phyloP scores from a whole-genome alignment of 1,140 invertebrate species.

The Papilio xuthus region DNA sequence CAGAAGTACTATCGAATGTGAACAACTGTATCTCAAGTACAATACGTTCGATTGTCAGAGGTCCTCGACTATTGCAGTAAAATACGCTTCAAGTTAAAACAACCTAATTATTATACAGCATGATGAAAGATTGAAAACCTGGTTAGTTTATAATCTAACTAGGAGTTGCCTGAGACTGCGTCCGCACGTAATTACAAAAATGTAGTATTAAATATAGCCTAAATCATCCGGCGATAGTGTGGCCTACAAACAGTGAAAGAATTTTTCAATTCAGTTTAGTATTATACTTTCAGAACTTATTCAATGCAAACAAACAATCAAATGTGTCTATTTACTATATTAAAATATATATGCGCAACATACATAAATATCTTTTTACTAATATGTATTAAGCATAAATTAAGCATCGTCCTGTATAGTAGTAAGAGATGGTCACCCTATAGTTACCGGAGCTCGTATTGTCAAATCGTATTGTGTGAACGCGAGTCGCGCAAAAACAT shows the following conservation, averaged over 20 bases:
- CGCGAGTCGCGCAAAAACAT: slow-evolving; percentile 4
- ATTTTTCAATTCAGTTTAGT: too few species aligned
- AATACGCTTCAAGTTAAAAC: not conserved
- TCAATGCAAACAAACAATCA: too few species aligned
- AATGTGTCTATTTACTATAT: too few species aligned
- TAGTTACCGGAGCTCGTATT: not conserved
- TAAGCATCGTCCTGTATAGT: not conserved
- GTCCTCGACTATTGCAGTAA: not conserved
- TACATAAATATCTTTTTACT: too few species aligned
- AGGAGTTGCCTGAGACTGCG: too few species aligned
- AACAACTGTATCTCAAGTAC: not conserved
- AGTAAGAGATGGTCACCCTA: not conserved
- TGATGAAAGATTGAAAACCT: not conserved
- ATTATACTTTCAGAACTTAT: too few species aligned
- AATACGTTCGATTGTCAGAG: slow-evolving; percentile 15
- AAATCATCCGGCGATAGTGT: too few species aligned
- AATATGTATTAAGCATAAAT: not conserved
- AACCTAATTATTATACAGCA: not conserved
- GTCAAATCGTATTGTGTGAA: not conserved
- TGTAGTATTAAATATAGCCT: too few species aligned
- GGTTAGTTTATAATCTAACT: not conserved
- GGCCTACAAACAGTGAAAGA: too few species aligned
- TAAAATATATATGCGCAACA: too few species aligned
- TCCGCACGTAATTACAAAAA: too few species aligned
- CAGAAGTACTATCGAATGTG: slow-evolving; percentile 7